A percentile compares a stretch with the other conserved stretches of the same genome.
Evolutionary conservation across 2,888 invertebrate species (phyloP).

Genomic region (Protonemura montana): DNA sequence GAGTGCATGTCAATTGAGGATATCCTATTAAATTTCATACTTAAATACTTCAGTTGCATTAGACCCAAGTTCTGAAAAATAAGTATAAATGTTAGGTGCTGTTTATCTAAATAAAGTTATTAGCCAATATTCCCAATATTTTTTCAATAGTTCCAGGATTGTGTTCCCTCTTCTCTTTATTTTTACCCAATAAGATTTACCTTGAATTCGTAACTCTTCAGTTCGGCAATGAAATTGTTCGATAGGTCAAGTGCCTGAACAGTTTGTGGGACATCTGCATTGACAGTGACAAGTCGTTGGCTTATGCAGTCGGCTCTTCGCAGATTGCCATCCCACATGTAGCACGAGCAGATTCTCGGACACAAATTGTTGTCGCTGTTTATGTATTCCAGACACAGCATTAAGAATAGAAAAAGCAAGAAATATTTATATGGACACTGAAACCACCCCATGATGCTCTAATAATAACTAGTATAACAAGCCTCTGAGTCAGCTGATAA

Average conservation of each 20-base stretch:
- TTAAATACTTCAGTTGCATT: conserved; percentile 57
- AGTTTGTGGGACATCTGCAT: conserved; percentile 23
- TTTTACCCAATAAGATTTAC: conserved; percentile 52
- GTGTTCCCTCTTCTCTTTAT: no score
- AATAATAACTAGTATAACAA: neutral
- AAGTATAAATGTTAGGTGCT: conserved; percentile 1
- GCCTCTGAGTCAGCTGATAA: neutral
- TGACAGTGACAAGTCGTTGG: conserved; percentile 28
- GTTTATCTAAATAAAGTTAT: no score
- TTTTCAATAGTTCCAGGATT: no score
- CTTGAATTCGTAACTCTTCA: conserved; percentile 54
- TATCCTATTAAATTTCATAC: conserved; percentile 60
- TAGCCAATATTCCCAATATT: no score
- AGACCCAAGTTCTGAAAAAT: conserved; percentile 55
- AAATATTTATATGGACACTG: neutral
- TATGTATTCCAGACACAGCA: conserved; percentile 9
- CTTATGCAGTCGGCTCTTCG: conserved; percentile 36
- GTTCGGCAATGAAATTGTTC: conserved; percentile 55
- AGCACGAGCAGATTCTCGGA: conserved; percentile 35
- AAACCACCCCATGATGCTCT: neutral
- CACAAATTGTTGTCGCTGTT: conserved; percentile 15
- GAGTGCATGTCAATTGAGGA: conserved; percentile 58
- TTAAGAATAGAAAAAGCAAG: conserved; percentile 3
- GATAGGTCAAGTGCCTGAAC: conserved; percentile 57
- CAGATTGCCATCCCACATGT: neutral